These are phyloP conservation scores for Eptatretus atami DNA, from an alignment of 2,797 vertebrate species.

Conservation along the genomic window DNA sequence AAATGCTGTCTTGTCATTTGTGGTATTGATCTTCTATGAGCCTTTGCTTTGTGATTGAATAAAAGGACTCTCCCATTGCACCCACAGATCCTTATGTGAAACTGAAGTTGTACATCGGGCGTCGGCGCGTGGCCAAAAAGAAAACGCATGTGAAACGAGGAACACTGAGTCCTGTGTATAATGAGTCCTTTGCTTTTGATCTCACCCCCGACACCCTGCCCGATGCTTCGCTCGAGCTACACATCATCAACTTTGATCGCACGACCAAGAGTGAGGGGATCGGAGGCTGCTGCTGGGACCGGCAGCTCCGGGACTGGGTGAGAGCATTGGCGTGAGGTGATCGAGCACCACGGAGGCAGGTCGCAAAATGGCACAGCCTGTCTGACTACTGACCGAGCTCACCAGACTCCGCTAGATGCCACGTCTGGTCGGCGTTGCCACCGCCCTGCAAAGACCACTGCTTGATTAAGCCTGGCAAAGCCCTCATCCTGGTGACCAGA, in stretches of 20 bases:
- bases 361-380: slow-evolving; percentile 77
- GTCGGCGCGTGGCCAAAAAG: slow-evolving; percentile 88
- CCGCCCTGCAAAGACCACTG: no score
- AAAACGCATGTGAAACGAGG: slow-evolving; percentile 93
- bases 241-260: slow-evolving; percentile 71
- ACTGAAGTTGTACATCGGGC: slow-evolving; percentile 74
- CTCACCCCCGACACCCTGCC: slow-evolving; percentile 56
- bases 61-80: slow-evolving; percentile 1
- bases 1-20: no score
- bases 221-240: slow-evolving; percentile 77
- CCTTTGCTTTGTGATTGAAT: no score
- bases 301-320: slow-evolving; percentile 34
- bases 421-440: no score
- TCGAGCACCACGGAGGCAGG: slow-evolving; percentile 73
- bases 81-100: slow-evolving; percentile 67
- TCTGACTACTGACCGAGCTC: no score
- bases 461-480: no score
- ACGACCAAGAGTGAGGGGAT: slow-evolving; percentile 34
- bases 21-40: no score
- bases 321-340: slow-evolving; percentile 92
- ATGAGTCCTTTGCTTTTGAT: slow-evolving; percentile 88
- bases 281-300: slow-evolving; percentile 39
- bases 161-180: slow-evolving; percentile 77
- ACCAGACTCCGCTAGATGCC: no score
- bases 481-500: no score